Base-by-base conservation (phyloP, 2,797 vertebrate genomes). In the Ciconia nigra region DNA sequence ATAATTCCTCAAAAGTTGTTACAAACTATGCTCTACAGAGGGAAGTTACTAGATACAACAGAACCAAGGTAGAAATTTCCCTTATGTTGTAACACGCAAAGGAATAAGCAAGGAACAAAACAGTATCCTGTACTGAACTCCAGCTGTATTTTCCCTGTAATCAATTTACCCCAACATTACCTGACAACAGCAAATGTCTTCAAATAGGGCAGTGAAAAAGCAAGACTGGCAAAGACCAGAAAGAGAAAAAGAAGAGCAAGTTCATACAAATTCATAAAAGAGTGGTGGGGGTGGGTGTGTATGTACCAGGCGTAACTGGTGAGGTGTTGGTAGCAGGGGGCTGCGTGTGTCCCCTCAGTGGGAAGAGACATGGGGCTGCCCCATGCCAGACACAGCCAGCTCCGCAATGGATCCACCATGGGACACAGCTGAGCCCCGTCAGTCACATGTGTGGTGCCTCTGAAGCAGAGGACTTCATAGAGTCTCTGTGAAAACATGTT, bases 271-370 rank as follows among this genome's bases (percentile, higher is more conserved):
- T 24, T 71, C 29, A 13, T 33, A n/a, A 14, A 46, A 47, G 25
- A 41, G 8, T 8, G 10, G 10, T 14, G 28, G 10, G 20, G 15
- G 8, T 6, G 15, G 17, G 15, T 2, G 2, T 5, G 12, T 4
- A 35, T 42, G 42, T 22, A 35, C 6, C 22, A 49, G 25, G 39
- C 18, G 9, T 15, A 63, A 52, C 11, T 7, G 31, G 24, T 41
- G 41, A 51, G 42, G 14, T 37, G 18, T 28, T 61, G 37, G 13
- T 28, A 47, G 35, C 28, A 24, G n/a, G 6, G 11, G 29, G 29
- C 52, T 39, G n/a, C 1, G 1, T 33, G 21, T 13, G 10, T 41
- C n/a, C n/a, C 19, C n/a, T 61, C 61, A 10, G 15, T 15, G 39
- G n/a, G 21, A 39, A 46, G 54, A 8, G 24, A 52, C 0, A 5